These are phyloP conservation scores for Montipora efflorescens DNA, from an alignment of 64 coral and sea anemone genomes.

Conservation along the genomic window DNA sequence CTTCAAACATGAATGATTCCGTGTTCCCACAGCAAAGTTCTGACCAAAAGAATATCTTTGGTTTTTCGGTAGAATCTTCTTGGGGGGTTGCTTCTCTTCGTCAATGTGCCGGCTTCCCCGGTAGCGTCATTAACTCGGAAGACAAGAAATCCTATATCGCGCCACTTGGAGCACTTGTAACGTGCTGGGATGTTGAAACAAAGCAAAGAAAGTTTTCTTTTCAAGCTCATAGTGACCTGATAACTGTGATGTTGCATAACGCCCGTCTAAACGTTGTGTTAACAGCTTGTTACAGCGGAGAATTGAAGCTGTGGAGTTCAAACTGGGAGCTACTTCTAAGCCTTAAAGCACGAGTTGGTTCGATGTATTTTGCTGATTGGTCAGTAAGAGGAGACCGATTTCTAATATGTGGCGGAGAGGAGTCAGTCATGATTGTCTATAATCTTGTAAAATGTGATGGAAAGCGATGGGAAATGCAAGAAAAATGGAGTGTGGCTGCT, in stretches of 20 bases:
- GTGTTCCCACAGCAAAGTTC: background rate
- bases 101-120: slow-evolving; percentile 87
- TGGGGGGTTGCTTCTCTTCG: slow-evolving; percentile 86
- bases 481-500: background rate
- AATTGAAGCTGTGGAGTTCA: slow-evolving; percentile 88
- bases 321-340: slow-evolving; percentile 51
- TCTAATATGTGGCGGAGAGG: slow-evolving; percentile 60
- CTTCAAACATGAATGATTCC: background rate
- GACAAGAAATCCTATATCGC: slow-evolving; percentile 56
- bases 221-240: slow-evolving; percentile 89
- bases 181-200: slow-evolving; percentile 79
- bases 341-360: slow-evolving; percentile 15
- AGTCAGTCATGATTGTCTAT: slow-evolving; percentile 66
- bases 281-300: slow-evolving; percentile 73
- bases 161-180: slow-evolving; percentile 77
- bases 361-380: slow-evolving; percentile 74
- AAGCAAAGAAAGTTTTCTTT: slow-evolving; percentile 65
- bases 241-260: slow-evolving; percentile 81
- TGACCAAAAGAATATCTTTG: background rate
- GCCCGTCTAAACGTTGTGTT: slow-evolving; percentile 34
- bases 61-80: slow-evolving; percentile 70
- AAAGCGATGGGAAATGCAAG: slow-evolving; percentile 8
- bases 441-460: slow-evolving; percentile 28
- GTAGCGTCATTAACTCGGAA: slow-evolving; percentile 42
- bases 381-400: slow-evolving; percentile 78